Evolutionary conservation across 2,113 vertebrate species (phyloP), one percentile per base, ranked within the genome.

Genomic region (Percopsis transmontana): DNA sequence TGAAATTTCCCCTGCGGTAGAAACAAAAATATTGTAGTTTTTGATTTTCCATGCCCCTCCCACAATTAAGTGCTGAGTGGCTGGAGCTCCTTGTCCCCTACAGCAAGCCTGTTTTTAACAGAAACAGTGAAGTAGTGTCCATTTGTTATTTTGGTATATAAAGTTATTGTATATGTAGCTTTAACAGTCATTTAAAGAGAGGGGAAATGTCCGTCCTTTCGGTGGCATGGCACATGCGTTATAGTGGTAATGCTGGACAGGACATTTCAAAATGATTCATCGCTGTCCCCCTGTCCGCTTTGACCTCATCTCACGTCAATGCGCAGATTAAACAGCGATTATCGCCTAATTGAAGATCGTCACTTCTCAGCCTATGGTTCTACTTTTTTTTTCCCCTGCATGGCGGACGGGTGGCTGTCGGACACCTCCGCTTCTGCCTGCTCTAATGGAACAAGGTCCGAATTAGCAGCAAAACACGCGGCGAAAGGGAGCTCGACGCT

Each of bases 241-340:
- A 33, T 77, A 27, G 64, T 56, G 14, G 52, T 75, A 81, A 72
- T 62, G 72, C 78, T 58, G 84, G 88, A 90, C 85, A 84, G 84
- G 84, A 85, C 72, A 66, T 81, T 85, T 89, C 67, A 85, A 81
- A 81, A 83, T 82, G 90, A 90, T 90, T 88, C 87, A 91, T 91
- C 87, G 89, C 87, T 85, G 79, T 89, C 82, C 79, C 74, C 62
- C 81, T 48, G 90, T 88, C 90, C 85, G 86, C 87, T 87, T 86
- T 83, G 90, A 88, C 90, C 90, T 88, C 85, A 88, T 89, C 84
- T 83, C 90, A 87, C 83, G 80, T 87, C 88, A 66, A 81, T 68
- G 86, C 81, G 69, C 87, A 85, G 84, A 90, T 89, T 88, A 91
- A 81, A 83, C 78, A 82, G 67, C 81, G 85, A 89, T 91, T 91